These are phyloP conservation scores for Dastarcus helophoroides DNA, from an alignment of 2,888 invertebrate genomes.

Conservation along the genomic window DNA sequence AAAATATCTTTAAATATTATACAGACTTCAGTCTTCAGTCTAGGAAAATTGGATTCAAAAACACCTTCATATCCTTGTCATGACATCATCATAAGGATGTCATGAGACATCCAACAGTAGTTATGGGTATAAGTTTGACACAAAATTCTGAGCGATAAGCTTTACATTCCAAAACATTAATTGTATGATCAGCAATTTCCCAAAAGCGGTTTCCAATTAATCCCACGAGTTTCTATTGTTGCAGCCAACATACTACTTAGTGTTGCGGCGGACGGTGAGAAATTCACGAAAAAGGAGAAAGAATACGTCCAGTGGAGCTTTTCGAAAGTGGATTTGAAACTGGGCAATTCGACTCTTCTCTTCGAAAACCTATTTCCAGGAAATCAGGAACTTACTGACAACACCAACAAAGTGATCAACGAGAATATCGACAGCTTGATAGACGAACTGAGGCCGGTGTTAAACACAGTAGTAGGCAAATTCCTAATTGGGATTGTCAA, in stretches of 20 bases:
- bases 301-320: slow-evolving; percentile 49
- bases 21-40: too few relatives aligned
- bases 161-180: too few relatives aligned
- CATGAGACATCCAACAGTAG: too few relatives aligned
- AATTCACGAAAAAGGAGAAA: slow-evolving; percentile 36
- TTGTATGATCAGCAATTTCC: too few relatives aligned
- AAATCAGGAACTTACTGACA: slow-evolving; percentile 43
- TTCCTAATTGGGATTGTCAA: slow-evolving; percentile 41
- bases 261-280: slow-evolving; percentile 44
- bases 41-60: too few relatives aligned
- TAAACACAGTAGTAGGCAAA: slow-evolving; percentile 45
- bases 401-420: slow-evolving; percentile 60
- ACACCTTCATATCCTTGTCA: too few relatives aligned
- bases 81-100: too few relatives aligned
- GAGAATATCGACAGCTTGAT: slow-evolving; percentile 57
- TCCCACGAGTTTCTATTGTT: too few relatives aligned
- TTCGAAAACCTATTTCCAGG: slow-evolving; percentile 57
- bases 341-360: slow-evolving; percentile 47
- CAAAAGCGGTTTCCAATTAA: too few relatives aligned
- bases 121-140: too few relatives aligned
- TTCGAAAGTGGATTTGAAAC: slow-evolving; percentile 48
- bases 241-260: slow-evolving; percentile 51
- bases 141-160: too few relatives aligned
- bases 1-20: too few relatives aligned
- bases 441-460: slow-evolving; percentile 51